Evolutionary conservation across 2,888 invertebrate species (phyloP), one percentile per base, ranked within the genome.

Genomic region (Ormyrus rosae): DNA sequence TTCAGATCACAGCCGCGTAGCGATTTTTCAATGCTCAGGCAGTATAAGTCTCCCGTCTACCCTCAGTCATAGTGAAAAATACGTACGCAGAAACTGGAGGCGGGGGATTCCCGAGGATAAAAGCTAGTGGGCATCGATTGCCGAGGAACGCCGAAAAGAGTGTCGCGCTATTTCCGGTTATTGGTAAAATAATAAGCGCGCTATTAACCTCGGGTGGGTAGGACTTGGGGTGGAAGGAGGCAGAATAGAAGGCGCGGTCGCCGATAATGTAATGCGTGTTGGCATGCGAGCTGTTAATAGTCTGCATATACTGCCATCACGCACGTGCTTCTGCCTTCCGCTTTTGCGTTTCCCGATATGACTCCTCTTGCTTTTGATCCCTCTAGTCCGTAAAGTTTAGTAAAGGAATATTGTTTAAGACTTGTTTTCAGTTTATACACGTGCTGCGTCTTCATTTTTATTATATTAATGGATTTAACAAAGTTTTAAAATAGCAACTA

Each of bases 171-270:
- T 72, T 86, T 86, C 88, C 81, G 80, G 84, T 84, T 87, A 88
- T 89, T 86, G 89, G 88, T 88, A 86, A 89, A 88, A 88, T 88
- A 87, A 89, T 87, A 85, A 88, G 88, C 85, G 85, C 86, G 86
- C 88, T 89, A 89, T 88, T 88, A 88, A 87, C 85, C 85, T 82
- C 83, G 83, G 68, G 78, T 78, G 80, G 83, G 80, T 82, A 71
- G 78, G 84, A 77, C 78, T 34, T 4, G 3, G 46, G 13, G 63
- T 13, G 45, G 13, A 13, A 8, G 7, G 61, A 8, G 19, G 55
- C 2, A 6, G 34, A 4, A 34, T n/a, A 46, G 13, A 67, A 51
- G 61, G 48, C 48, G 58, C 46, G 68, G 58, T 78, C 70, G 76
- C 63, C 83, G 81, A 76, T 84, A 84, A 83, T 84, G 82, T 86